Conservation (phyloP, 2,888 invertebrate species). For the Agelastica alni region DNA sequence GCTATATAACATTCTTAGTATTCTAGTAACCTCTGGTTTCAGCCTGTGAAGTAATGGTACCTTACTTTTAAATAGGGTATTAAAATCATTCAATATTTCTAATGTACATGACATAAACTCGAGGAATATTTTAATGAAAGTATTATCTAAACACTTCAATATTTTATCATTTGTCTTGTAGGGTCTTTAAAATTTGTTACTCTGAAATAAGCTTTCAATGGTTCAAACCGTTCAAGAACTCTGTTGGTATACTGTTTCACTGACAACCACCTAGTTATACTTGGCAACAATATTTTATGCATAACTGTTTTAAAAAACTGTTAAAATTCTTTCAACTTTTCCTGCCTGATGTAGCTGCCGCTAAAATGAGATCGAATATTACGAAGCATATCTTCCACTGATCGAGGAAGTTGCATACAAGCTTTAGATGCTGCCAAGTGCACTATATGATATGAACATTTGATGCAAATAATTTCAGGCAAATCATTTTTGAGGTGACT, state of each 20-base stretch:
- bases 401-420: slow-evolving; percentile 45
- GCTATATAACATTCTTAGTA: background rate
- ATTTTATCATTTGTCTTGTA: too few species aligned
- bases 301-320: slow-evolving; percentile 44
- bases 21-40: background rate
- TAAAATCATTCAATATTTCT: background rate
- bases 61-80: background rate
- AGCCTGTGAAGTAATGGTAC: background rate
- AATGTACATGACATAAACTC: background rate
- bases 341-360: slow-evolving; percentile 28
- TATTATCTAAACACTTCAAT: too few species aligned
- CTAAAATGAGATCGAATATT: slow-evolving; percentile 41
- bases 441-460: slow-evolving; percentile 48
- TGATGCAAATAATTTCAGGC: slow-evolving; percentile 42
- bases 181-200: background rate
- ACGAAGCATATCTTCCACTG: slow-evolving; percentile 40
- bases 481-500: slow-evolving; percentile 11
- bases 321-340: slow-evolving; percentile 45
- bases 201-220: background rate
- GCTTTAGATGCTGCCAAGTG: slow-evolving; percentile 46
- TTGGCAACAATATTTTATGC: slow-evolving; percentile 42
- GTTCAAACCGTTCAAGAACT: slow-evolving; percentile 46
- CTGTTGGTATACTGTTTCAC: slow-evolving; percentile 47
- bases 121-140: too few species aligned
- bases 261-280: slow-evolving; percentile 46